These are phyloP conservation scores for Bombus picipes DNA, from an alignment of 1,140 invertebrate genomes.

Conservation along the genomic window DNA sequence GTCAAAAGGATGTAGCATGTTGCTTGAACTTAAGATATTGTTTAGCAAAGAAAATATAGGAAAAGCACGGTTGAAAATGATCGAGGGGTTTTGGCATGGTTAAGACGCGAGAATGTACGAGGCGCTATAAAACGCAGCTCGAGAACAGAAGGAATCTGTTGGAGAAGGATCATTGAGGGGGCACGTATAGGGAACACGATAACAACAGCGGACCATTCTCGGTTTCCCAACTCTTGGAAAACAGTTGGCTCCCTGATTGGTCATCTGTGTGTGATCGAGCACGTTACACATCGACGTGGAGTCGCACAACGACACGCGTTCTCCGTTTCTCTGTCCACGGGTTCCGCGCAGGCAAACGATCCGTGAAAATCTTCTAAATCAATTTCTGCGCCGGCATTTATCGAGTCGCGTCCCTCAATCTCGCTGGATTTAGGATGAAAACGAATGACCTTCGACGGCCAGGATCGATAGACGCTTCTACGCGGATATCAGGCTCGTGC, in stretches of 20 bases:
- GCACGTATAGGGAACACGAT: neutral
- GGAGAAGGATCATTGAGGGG: constrained; percentile 26
- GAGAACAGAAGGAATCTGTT: constrained; percentile 36
- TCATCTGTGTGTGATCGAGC: constrained; percentile 60
- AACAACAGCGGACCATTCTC: constrained; percentile 47
- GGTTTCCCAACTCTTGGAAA: constrained; percentile 39
- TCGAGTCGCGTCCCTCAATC: constrained; percentile 58
- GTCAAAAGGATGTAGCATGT: no score
- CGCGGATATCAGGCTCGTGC: constrained; percentile 39
- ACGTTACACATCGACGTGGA: constrained; percentile 40
- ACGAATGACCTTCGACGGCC: constrained; percentile 54
- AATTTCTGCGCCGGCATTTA: constrained; percentile 58
- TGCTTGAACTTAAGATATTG: no score
- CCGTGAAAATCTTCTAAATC: constrained; percentile 70
- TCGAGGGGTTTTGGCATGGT: neutral
- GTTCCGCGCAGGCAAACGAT: constrained; percentile 42
- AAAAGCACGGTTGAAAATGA: neutral
- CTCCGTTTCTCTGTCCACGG: constrained; percentile 37
- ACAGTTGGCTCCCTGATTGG: constrained; percentile 64
- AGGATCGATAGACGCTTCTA: constrained; percentile 51
- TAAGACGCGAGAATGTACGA: constrained; percentile 1
- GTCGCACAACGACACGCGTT: constrained; percentile 52
- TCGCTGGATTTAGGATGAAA: constrained; percentile 53
- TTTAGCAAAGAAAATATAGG: no score
- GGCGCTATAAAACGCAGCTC: constrained; percentile 19